phyloP scores from a whole-genome alignment of 2,888 invertebrate genomes.

The Cheilosia impressa region DNA sequence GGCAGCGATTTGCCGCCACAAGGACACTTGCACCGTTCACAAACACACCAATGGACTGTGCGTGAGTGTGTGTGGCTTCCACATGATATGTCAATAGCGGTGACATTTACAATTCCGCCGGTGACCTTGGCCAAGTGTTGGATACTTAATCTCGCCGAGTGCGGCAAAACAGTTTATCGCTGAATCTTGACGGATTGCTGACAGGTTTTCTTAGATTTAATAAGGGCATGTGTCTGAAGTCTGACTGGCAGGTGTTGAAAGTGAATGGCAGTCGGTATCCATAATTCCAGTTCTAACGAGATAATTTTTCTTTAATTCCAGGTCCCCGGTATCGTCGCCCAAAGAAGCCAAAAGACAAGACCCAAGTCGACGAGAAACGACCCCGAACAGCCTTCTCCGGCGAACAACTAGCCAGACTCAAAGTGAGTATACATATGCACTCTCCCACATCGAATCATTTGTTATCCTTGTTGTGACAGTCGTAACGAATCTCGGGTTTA shows the following conservation, averaged over 20 bases:
- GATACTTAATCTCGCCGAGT: constrained; percentile 62
- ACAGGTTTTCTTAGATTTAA: constrained; percentile 64
- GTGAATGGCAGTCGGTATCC: constrained; percentile 39
- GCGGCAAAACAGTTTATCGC: constrained; percentile 43
- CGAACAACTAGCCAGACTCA: constrained; percentile 94
- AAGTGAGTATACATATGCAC: constrained; percentile 84
- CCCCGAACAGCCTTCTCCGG: constrained; percentile 98
- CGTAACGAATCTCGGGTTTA: constrained; percentile 77
- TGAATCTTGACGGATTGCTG: constrained; percentile 70
- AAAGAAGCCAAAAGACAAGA: constrained; percentile 84
- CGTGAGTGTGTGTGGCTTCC: not conserved
- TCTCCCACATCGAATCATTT: constrained; percentile 13
- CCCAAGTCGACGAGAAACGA: constrained; percentile 91
- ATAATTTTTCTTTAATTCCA: constrained; percentile 71
- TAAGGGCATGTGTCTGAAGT: constrained; percentile 28
- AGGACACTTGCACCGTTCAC: constrained; percentile 22
- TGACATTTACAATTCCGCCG: constrained; percentile 61
- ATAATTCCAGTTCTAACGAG: constrained; percentile 26
- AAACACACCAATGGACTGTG: not conserved
- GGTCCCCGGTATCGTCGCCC: constrained; percentile 84
- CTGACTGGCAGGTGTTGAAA: constrained; percentile 68
- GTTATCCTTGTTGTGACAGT: constrained; percentile 68
- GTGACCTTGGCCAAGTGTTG: constrained; percentile 69
- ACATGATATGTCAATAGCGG: constrained; percentile 59
- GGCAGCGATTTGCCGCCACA: constrained; percentile 38